These are phyloP conservation scores for Aplidium turbinatum DNA, from an alignment of 23 tunicate species.

Conservation along the genomic window DNA sequence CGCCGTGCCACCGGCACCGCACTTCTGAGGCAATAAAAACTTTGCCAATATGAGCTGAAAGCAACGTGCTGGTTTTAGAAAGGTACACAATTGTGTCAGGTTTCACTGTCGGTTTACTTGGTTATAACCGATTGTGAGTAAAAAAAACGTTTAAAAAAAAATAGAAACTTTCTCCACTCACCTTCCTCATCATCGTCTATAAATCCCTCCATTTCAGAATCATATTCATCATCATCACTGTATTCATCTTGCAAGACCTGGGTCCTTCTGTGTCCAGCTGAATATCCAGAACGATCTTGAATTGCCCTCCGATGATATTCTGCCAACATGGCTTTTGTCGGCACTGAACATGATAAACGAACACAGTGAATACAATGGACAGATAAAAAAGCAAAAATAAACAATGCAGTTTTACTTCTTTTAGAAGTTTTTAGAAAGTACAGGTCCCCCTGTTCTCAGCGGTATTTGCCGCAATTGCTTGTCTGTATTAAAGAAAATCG, in stretches of 20 bases:
- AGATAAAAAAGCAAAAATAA: no score
- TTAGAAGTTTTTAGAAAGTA: no score
- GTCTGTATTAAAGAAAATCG: no score
- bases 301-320: constrained; percentile 33
- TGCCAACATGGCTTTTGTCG: constrained; percentile 22
- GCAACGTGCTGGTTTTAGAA: no score
- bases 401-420: no score
- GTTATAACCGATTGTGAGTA: background rate
- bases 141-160: background rate
- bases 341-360: constrained; percentile 1
- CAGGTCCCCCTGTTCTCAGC: no score
- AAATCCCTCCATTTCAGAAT: constrained; percentile 83
- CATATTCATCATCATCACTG: constrained; percentile 82
- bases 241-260: constrained; percentile 37
- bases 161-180: background rate
- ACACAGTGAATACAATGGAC: background rate
- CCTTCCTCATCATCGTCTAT: constrained; percentile 72
- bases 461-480: no score
- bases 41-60: no score
- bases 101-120: no score
- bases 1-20: no score
- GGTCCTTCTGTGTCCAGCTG: constrained; percentile 16
- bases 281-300: constrained; percentile 7
- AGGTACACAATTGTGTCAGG: no score
- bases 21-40: no score